phyloP scores from a whole-genome alignment of 2,797 vertebrate species.

The Characodon lateralis region DNA sequence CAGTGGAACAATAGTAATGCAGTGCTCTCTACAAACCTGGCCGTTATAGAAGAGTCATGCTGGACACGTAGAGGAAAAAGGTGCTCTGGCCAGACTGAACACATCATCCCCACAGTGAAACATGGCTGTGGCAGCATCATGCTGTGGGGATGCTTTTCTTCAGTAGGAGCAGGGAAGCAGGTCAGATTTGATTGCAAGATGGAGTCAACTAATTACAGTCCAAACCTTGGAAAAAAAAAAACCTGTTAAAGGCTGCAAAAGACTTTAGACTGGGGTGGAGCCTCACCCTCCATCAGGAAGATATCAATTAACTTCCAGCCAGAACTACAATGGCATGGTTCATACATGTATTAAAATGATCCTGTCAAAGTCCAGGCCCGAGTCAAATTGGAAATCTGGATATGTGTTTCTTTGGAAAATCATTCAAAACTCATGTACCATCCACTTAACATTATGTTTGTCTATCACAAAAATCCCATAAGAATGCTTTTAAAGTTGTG shows the following conservation, averaged over 20 bases:
- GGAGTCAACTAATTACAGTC: neutral
- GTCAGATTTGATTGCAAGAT: neutral
- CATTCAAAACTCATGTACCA: neutral
- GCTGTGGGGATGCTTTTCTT: neutral
- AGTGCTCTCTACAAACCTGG: neutral
- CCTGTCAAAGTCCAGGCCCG: neutral
- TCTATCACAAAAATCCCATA: conserved; percentile 1
- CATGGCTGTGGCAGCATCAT: neutral
- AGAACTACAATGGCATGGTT: neutral
- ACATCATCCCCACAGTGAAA: neutral
- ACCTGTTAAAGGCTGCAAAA: neutral
- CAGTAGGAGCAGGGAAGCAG: neutral
- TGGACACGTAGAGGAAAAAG: neutral
- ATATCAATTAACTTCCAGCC: neutral
- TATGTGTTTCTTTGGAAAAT: too few relatives aligned
- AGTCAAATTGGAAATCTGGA: too few relatives aligned
- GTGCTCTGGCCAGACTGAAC: neutral
- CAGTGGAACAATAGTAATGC: neutral
- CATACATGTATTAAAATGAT: neutral
- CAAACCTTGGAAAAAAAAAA: too few relatives aligned
- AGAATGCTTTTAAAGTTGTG: conserved; percentile 55
- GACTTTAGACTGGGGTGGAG: neutral
- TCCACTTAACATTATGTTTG: neutral
- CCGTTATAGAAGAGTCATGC: neutral
- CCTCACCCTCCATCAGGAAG: neutral